Base-by-base conservation (phyloP, 1,140 invertebrate genomes). In the Hycleus cichorii region DNA sequence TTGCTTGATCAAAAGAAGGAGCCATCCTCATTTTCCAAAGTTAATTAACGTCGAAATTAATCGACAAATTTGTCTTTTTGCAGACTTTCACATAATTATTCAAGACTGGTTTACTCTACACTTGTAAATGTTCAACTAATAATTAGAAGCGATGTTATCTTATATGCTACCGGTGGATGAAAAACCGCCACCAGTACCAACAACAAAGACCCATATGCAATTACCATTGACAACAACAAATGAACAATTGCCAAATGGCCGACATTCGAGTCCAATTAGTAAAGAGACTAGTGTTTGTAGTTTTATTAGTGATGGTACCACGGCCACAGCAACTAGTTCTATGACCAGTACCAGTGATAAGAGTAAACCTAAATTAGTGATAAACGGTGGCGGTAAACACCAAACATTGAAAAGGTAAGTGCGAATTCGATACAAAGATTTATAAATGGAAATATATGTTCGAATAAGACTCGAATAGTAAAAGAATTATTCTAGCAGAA, bases 151-250 rank as follows among this genome's bases (percentile, higher is more conserved):
- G 32, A 84, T 84, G 82, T 73, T 84, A 71, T 83, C 82, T 39
- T 84, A 84, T 68, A 83, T 84, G 79, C 75, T 83, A 62, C 81
- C 82, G 18, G 77, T 82, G 52, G 82, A 82, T 58, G 81, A 83
- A 63, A 83, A 83, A 68, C 81, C 81, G 12, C 80, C 80, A 9
- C 77, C 78, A 57, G 79, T 70, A 45, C 79, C 80, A 7, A 42
- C 11, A 42, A 74, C 68, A 6, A 80, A 80, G 62, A 72, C 71
- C 10, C 75, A 79, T 56, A 67, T 80, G 57, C 77, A 78, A 39
- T 67, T 81, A 60, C 38, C 61, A 18, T 49, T 70, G 24, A 53
- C 49, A 10, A 46, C 54, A 49, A 57, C 12, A 8, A 57, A 60
- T 40, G 56, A 69, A 53, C 56, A 56, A 39, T 50, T 62, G 49